Percentiles rank a stretch among this genome's conserved stretches.
Evolutionary conservation across 2,888 invertebrate species (phyloP).

Genomic region (Calameuta idolon): DNA sequence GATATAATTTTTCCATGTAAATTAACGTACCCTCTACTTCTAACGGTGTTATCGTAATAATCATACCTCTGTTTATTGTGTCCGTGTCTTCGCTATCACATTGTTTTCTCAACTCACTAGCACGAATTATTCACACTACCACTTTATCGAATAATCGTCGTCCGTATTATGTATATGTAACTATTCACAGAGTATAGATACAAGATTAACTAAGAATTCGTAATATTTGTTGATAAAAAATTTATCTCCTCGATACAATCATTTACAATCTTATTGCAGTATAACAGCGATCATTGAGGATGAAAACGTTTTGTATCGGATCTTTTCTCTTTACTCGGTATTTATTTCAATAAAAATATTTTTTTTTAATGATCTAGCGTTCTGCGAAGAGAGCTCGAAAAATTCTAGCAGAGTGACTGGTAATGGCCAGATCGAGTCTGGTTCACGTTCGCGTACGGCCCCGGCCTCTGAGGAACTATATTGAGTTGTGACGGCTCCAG

Average conservation of each 20-base stretch:
- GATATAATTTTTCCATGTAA: not conserved
- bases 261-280: not conserved
- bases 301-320: not conserved
- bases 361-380: not conserved
- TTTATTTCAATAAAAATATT: no score
- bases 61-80: slow-evolving; percentile 33
- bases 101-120: slow-evolving; percentile 39
- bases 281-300: not conserved
- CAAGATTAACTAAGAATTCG: not conserved
- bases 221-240: not conserved
- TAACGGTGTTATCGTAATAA: not conserved
- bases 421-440: not conserved
- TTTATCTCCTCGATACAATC: not conserved
- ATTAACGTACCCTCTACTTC: not conserved
- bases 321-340: not conserved
- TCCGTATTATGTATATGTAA: not conserved
- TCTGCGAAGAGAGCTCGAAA: not conserved
- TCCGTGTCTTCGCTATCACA: slow-evolving; percentile 40
- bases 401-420: not conserved
- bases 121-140: slow-evolving; percentile 30
- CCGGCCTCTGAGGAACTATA: slow-evolving; percentile 63
- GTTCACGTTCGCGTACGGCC: slow-evolving; percentile 39
- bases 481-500: slow-evolving; percentile 65
- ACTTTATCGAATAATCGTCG: slow-evolving; percentile 12
- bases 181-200: not conserved